Evolutionary conservation across 2,797 vertebrate genomes (phyloP).

Genomic region (Rallus crepitans): DNA sequence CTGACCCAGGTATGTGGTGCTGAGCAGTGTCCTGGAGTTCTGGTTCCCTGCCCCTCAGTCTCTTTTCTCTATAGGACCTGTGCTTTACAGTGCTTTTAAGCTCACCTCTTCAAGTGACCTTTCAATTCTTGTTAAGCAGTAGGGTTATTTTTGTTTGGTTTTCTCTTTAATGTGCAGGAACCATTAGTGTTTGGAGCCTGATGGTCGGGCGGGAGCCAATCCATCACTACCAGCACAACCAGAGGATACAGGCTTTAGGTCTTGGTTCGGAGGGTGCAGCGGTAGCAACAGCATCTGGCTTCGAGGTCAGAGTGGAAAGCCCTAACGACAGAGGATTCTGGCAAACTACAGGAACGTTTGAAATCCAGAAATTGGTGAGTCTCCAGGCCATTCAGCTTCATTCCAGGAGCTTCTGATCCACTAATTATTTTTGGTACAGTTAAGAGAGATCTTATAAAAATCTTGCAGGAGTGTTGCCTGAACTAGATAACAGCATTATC

Average conservation of each 20-base stretch:
- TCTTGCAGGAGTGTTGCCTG: neutral
- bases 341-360: conserved; percentile 81
- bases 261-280: conserved; percentile 80
- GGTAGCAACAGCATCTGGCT: conserved; percentile 85
- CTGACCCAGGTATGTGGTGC: accelerated
- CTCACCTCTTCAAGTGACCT: neutral
- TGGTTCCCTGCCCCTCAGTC: neutral
- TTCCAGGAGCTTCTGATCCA: neutral
- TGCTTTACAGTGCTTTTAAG: accelerated
- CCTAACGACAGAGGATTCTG: conserved; percentile 87
- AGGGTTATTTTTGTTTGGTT: neutral
- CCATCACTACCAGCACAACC: conserved; percentile 87
- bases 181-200: conserved; percentile 91
- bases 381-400: neutral
- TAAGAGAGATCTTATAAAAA: neutral
- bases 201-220: conserved; percentile 86
- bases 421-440: neutral
- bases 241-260: conserved; percentile 84
- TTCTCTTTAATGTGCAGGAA: conserved; percentile 74
- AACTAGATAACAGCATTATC: neutral
- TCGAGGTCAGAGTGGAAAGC: conserved; percentile 83
- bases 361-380: conserved; percentile 89
- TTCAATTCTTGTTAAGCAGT: too few species aligned
- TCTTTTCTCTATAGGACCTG: accelerated
- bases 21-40: neutral